Percentiles rank a stretch among this genome's conserved stretches.
Evolutionary conservation across 2,113 vertebrate species (phyloP).

Genomic region (Origma solitaria): DNA sequence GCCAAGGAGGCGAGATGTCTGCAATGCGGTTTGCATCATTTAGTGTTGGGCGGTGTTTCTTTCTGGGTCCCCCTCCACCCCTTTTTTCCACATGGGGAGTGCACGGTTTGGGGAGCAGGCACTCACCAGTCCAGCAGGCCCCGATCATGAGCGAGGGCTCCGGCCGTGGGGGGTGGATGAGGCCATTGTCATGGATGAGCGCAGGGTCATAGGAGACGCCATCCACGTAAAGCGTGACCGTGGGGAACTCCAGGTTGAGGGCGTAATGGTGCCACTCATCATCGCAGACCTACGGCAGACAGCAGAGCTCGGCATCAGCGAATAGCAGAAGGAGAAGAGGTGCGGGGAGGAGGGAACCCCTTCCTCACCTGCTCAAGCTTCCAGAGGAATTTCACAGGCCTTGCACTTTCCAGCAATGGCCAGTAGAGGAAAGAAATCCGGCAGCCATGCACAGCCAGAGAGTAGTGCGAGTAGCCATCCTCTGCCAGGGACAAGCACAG

Average conservation of each 20-base stretch:
- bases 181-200: conserved; percentile 94
- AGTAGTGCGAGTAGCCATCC: conserved; percentile 93
- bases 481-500: conserved; percentile 68
- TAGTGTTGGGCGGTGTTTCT: neutral
- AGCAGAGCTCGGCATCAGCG: neutral
- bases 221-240: conserved; percentile 90
- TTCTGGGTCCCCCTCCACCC: neutral
- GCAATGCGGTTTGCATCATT: neutral
- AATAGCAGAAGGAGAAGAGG: neutral
- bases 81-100: neutral
- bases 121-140: conserved; percentile 85
- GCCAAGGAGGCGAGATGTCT: neutral
- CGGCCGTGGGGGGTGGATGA: conserved; percentile 84
- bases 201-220: conserved; percentile 96
- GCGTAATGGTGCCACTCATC: conserved; percentile 97
- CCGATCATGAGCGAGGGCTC: conserved; percentile 89
- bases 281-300: conserved; percentile 82
- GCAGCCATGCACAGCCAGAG: conserved; percentile 91
- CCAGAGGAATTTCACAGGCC: conserved; percentile 97
- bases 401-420: conserved; percentile 88
- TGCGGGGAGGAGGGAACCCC: neutral
- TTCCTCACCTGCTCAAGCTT: conserved; percentile 93
- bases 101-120: accelerated
- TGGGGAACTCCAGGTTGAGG: conserved; percentile 94
- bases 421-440: conserved; percentile 95